A percentile compares a stretch with the other conserved stretches of the same genome.
These are phyloP conservation scores for Megaceryle maxima DNA, from an alignment of 2,113 vertebrate genomes.

Conservation along the genomic window DNA sequence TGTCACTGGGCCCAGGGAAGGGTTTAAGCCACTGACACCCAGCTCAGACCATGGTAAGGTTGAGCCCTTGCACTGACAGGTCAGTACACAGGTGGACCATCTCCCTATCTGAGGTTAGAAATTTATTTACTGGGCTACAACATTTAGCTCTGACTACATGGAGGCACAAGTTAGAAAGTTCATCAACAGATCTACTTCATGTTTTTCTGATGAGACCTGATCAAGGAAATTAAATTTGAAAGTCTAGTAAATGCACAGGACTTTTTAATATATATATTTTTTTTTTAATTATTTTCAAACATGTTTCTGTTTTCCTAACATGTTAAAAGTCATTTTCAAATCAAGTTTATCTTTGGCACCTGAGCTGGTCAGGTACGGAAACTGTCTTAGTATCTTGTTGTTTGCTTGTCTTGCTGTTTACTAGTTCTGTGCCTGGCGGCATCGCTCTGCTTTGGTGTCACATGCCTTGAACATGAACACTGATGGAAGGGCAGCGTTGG, in stretches of 20 bases:
- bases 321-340: not conserved
- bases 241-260: not conserved
- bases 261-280: too few species aligned
- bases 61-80: too few species aligned
- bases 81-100: rapidly evolving
- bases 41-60: rapidly evolving
- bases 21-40: not conserved
- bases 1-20: rapidly evolving
- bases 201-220: not conserved
- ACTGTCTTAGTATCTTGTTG: not conserved
- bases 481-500: not conserved
- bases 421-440: rapidly evolving
- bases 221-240: not conserved
- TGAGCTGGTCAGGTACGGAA: not conserved
- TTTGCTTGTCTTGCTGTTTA: not conserved
- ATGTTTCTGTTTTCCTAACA: not conserved
- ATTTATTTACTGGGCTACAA: not conserved
- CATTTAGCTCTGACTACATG: not conserved
- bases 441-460: rapidly evolving
- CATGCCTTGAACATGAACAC: rapidly evolving
- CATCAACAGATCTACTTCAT: not conserved
- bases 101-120: not conserved
- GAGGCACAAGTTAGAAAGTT: not conserved
- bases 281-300: rapidly evolving
- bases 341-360: not conserved